These are phyloP conservation scores for Achroia grisella DNA, from an alignment of 1,140 invertebrate genomes.

Conservation along the genomic window DNA sequence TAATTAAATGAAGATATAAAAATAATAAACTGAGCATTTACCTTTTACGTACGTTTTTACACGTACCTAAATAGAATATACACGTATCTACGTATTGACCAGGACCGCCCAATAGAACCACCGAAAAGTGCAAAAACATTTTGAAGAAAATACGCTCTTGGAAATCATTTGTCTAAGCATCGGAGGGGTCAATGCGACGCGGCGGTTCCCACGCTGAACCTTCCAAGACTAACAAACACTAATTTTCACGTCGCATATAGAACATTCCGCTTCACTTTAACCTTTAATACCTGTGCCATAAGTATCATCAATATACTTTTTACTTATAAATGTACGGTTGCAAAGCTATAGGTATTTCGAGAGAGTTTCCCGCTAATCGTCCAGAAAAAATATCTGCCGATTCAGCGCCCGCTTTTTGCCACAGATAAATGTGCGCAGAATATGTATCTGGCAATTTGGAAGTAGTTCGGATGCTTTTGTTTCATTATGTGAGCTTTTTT, in stretches of 20 bases:
- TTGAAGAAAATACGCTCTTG: conserved; percentile 52
- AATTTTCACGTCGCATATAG: conserved; percentile 7
- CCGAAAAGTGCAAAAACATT: conserved; percentile 47
- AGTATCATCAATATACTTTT: background rate
- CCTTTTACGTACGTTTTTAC: no score
- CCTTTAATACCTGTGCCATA: background rate
- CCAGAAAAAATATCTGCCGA: conserved; percentile 70
- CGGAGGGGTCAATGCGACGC: conserved; percentile 59
- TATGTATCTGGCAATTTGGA: conserved; percentile 53
- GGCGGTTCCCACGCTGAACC: conserved; percentile 62
- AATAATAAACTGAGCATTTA: no score
- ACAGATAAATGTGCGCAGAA: conserved; percentile 60
- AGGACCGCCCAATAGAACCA: conserved; percentile 1
- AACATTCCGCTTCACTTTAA: background rate
- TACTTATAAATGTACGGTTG: conserved; percentile 15
- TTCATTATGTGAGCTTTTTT: conserved; percentile 44
- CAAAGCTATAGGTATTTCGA: conserved; percentile 51
- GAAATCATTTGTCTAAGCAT: conserved; percentile 69
- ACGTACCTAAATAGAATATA: no score
- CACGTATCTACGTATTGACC: background rate
- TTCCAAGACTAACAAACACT: conserved; percentile 27
- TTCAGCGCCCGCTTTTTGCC: conserved; percentile 49
- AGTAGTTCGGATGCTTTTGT: conserved; percentile 42
- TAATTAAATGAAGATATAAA: no score
- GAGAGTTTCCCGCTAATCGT: conserved; percentile 59